These are phyloP conservation scores for Platichthys stellatus DNA, from an alignment of 2,113 vertebrate genomes.

Conservation along the genomic window DNA sequence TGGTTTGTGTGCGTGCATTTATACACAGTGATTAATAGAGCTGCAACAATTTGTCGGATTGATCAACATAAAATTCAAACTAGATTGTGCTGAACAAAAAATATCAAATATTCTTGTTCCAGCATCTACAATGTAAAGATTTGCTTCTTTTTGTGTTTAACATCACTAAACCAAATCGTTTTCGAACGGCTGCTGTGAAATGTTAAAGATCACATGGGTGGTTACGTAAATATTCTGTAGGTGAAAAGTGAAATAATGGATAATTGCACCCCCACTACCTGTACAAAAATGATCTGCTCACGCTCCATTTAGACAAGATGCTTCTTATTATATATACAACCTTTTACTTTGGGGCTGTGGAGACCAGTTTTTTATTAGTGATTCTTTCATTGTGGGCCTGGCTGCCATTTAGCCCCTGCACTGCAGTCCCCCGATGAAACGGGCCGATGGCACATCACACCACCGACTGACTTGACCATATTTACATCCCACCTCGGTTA, in stretches of 20 bases:
- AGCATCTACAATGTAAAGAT: not conserved
- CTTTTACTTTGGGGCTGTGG: slow-evolving; percentile 14
- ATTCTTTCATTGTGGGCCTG: slow-evolving; percentile 44
- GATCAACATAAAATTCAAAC: slow-evolving; percentile 4
- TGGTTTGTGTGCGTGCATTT: not conserved
- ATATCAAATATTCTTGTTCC: not conserved
- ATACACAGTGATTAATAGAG: not conserved
- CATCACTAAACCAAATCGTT: not conserved
- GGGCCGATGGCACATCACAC: slow-evolving; percentile 60
- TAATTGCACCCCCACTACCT: not conserved
- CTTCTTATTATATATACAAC: slow-evolving; percentile 19
- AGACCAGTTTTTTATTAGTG: slow-evolving; percentile 59
- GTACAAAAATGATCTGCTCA: not conserved
- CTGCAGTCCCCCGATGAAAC: slow-evolving; percentile 59
- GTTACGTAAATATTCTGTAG: not conserved
- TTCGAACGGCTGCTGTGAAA: not conserved
- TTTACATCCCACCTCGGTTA: slow-evolving; percentile 71
- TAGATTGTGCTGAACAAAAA: not conserved
- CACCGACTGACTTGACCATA: slow-evolving; percentile 45
- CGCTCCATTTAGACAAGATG: not conserved
- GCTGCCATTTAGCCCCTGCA: slow-evolving; percentile 64
- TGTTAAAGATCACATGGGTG: not conserved
- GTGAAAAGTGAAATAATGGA: not conserved
- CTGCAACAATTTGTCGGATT: not conserved
- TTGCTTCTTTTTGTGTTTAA: no score